Evolutionary conservation across 2,888 invertebrate species (phyloP).

Genomic region (Folsomia manolachei): DNA sequence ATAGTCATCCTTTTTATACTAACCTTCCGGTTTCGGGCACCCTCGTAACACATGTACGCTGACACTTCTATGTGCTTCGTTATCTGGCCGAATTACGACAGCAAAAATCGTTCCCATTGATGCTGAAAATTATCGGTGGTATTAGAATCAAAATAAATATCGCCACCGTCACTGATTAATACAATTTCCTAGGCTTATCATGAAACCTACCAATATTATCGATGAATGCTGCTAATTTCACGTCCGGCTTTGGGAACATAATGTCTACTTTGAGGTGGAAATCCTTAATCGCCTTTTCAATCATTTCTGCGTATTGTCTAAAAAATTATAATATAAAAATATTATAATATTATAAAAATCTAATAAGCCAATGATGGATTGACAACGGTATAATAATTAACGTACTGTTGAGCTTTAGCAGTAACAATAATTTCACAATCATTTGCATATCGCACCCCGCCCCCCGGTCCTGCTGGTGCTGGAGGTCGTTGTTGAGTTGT

Average conservation of each 20-base stretch:
- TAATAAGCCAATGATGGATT: too few species aligned
- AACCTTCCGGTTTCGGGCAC: slow-evolving; percentile 34
- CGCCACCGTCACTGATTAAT: too few species aligned
- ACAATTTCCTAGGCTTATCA: too few species aligned
- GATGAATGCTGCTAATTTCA: slow-evolving; percentile 34
- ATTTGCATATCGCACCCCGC: slow-evolving; percentile 22
- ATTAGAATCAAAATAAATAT: neutral
- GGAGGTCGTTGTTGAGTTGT: neutral
- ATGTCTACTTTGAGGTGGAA: slow-evolving; percentile 40
- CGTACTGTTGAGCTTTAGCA: slow-evolving; percentile 30
- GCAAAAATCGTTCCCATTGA: slow-evolving; percentile 43
- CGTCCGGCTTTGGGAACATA: slow-evolving; percentile 42
- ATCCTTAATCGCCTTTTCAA: slow-evolving; percentile 36
- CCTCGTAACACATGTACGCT: slow-evolving; percentile 44
- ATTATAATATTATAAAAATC: too few species aligned
- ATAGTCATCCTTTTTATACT: too few species aligned
- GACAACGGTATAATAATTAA: too few species aligned
- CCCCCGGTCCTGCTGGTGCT: neutral
- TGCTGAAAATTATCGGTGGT: too few species aligned
- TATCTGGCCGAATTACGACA: slow-evolving; percentile 41
- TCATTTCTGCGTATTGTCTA: slow-evolving; percentile 41
- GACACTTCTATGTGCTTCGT: slow-evolving; percentile 32
- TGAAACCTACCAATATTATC: slow-evolving; percentile 38
- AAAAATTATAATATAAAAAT: neutral
- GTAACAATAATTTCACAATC: slow-evolving; percentile 41